Conservation (phyloP, 2,113 vertebrate species). For the Callorhinus ursinus region DNA sequence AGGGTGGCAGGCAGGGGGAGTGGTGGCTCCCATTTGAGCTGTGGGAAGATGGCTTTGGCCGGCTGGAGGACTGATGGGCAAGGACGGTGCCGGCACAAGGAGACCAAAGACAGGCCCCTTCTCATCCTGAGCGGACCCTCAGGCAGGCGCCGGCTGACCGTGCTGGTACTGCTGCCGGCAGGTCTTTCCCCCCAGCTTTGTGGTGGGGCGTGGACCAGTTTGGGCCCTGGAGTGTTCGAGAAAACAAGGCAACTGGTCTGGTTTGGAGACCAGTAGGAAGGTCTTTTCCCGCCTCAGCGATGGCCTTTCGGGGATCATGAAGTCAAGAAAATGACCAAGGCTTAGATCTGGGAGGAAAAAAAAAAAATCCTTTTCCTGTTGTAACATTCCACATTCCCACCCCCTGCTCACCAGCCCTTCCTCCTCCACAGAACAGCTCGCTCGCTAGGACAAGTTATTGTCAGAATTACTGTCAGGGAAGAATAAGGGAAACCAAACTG, state of each 20-base stretch:
- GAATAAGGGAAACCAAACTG: neutral
- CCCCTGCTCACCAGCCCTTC: neutral
- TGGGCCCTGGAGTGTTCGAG: neutral
- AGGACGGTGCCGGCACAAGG: neutral
- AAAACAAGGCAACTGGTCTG: neutral
- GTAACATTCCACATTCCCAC: neutral
- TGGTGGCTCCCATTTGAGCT: neutral
- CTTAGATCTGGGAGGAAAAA: neutral
- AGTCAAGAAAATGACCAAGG: neutral
- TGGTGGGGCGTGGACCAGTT: neutral
- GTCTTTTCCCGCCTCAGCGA: neutral
- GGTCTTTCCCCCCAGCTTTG: neutral
- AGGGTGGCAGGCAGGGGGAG: neutral
- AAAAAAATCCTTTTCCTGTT: neutral
- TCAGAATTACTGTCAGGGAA: neutral
- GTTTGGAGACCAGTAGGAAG: neutral
- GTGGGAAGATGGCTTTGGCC: neutral
- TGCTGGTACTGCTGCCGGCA: neutral
- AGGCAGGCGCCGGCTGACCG: neutral
- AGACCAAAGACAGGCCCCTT: neutral
- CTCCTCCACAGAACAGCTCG: neutral
- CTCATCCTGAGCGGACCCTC: neutral
- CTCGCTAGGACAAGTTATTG: neutral
- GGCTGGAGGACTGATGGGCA: neutral
- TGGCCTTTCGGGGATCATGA: neutral